Evolutionary conservation across 2,888 invertebrate species (phyloP).

Genomic region (Podabrus alpinus): DNA sequence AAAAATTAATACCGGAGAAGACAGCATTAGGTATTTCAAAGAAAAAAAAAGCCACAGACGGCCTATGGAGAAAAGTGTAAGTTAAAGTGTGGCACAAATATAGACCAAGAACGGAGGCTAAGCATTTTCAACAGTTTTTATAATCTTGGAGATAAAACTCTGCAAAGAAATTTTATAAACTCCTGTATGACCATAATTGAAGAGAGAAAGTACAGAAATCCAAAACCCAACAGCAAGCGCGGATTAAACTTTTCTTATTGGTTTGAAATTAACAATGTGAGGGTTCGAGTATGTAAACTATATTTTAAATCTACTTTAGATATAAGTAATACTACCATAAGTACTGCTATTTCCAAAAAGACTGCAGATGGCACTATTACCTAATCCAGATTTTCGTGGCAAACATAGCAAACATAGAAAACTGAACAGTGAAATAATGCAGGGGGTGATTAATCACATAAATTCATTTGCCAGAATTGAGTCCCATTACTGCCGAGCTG

Average conservation of each 20-base stretch:
- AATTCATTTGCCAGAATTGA: conserved; percentile 38
- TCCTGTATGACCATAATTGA: not conserved
- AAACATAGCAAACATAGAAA: not conserved
- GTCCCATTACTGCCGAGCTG: conserved; percentile 35
- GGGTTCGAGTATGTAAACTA: not conserved
- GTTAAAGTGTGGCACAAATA: not conserved
- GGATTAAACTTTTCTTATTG: not conserved
- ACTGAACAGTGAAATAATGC: not conserved
- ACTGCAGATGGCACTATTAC: no score
- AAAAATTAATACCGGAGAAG: no score
- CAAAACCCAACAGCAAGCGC: not conserved
- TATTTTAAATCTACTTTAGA: not conserved
- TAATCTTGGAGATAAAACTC: not conserved
- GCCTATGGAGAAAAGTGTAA: not conserved
- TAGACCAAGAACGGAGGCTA: not conserved
- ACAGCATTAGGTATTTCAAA: no score
- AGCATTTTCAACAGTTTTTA: not conserved
- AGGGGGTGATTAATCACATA: conserved; percentile 31
- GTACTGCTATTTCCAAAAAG: not conserved
- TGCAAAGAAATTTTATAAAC: not conserved
- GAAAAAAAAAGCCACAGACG: no score
- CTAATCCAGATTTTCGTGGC: conserved; percentile 35
- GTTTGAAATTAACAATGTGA: not conserved
- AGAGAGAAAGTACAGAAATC: not conserved
- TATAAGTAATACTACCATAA: not conserved